These are phyloP conservation scores for Pseudomyrmex pallidus DNA, from an alignment of 1,140 invertebrate genomes.

Conservation along the genomic window DNA sequence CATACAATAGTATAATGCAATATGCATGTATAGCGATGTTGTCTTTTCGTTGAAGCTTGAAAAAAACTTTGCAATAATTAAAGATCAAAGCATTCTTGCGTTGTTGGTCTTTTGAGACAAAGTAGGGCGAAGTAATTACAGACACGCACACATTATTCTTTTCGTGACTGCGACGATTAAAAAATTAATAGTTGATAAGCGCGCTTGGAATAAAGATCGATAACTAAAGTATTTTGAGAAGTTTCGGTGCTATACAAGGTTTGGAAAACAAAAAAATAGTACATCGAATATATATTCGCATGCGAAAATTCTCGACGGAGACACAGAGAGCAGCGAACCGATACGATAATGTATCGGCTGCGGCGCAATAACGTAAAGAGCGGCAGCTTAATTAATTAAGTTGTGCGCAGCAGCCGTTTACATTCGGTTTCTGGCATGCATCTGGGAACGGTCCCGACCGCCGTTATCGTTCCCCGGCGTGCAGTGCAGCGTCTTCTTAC, in stretches of 20 bases:
- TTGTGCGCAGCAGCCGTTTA: conserved; percentile 76
- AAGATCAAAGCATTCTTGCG: not conserved
- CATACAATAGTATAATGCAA: not conserved
- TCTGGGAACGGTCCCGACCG: conserved; percentile 43
- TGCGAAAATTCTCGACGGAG: conserved; percentile 23
- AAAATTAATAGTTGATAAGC: not conserved
- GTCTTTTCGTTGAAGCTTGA: not conserved
- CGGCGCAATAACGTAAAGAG: conserved; percentile 19
- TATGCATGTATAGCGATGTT: not conserved
- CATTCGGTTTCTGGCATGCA: conserved; percentile 74
- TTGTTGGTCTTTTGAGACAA: not conserved
- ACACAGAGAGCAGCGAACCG: not conserved
- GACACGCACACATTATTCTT: not conserved
- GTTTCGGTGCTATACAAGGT: not conserved
- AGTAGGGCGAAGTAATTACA: not conserved
- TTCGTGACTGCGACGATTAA: conserved; percentile 6
- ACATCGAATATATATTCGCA: not conserved
- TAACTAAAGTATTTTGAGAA: not conserved
- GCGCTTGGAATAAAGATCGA: not conserved
- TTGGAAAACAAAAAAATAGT: too few species aligned
- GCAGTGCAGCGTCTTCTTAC: conserved; percentile 74
- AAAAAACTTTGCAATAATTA: conserved; percentile 5
- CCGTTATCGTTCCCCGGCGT: conserved; percentile 76
- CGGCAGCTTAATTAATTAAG: conserved; percentile 80
- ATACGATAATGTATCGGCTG: conserved; percentile 50